A percentile compares a stretch with the other conserved stretches of the same genome.
phyloP scores from a whole-genome alignment of 2,797 vertebrate genomes.

The Silurus lanzhouensis region DNA sequence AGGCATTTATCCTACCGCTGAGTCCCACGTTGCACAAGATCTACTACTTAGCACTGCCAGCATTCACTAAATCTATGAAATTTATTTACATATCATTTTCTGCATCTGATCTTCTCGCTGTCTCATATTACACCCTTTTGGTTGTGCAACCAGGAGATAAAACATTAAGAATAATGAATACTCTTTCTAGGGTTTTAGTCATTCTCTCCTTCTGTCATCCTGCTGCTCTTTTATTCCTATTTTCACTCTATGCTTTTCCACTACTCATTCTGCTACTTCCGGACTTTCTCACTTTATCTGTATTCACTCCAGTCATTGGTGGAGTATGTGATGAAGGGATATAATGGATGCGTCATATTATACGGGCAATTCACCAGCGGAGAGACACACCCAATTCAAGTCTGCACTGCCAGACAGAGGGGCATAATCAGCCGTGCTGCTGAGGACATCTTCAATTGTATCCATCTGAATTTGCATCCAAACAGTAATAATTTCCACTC shows the following conservation, averaged over 20 bases:
- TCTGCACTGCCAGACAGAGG: slow-evolving; percentile 44
- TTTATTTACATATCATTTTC: background rate
- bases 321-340: slow-evolving; percentile 60
- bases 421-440: slow-evolving; percentile 56
- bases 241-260: background rate
- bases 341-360: slow-evolving; percentile 62
- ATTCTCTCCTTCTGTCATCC: background rate
- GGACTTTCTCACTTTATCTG: background rate
- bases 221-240: background rate
- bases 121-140: background rate
- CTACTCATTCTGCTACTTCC: background rate
- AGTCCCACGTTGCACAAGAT: slow-evolving; percentile 13
- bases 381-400: slow-evolving; percentile 53
- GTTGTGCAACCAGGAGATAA: slow-evolving; percentile 4
- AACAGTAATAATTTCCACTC: background rate
- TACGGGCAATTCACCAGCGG: slow-evolving; percentile 56
- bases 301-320: slow-evolving; percentile 57
- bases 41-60: background rate
- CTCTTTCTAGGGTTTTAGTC: background rate
- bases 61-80: background rate
- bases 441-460: slow-evolving; percentile 64
- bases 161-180: background rate
- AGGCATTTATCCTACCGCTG: slow-evolving; percentile 44
- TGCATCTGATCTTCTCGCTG: background rate
- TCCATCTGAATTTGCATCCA: slow-evolving; percentile 16